Evolutionary conservation across 1,140 invertebrate genomes (phyloP), one percentile per base, ranked within the genome.

Genomic region (Drosophila kanapiae): DNA sequence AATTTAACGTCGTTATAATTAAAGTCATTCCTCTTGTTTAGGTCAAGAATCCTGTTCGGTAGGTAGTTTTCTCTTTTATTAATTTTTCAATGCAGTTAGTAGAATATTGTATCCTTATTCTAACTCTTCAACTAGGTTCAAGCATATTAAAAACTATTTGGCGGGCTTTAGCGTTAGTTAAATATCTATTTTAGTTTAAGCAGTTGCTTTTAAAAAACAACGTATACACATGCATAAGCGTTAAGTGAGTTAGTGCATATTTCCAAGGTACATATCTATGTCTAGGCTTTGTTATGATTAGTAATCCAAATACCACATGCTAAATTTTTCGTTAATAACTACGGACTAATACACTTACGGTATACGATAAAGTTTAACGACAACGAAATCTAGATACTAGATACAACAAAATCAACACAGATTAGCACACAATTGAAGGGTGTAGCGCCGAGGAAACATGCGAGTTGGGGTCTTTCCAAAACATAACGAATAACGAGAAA

Each of bases 211-310:
- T 62, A 6, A 69, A 71, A 91, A 75, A 91, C 87, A 91, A 91
- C 86, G 56, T 91, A 91, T 91, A 91, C 86, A 91, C 86, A 91
- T 91, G 85, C 85, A 88, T 69, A 69, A 75, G 60, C 63, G 54
- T 70, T 77, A 75, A 59, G 47, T 70, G 61, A 64, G 70, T 88
- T 90, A 88, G 85, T 90, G 81, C 80, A 45, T 29, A 51, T n/a
- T 23, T 23, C 23, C 3, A 23, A 33, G 3, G 1, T 16, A 33
- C 49, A 10, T 8, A 13, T 5, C 18, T 56, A 75, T 45, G 11
- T 35, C 14, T 68, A 68, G 6, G 18, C 2, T 35, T 68, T 43
- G 13, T 56, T 43, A 45, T 31, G 6, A 37, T 81, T 87, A 87
- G 54, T 82, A 68, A 51, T 11, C 45, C 33, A 56, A n/a, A 45